Base-by-base conservation (phyloP, 2,888 invertebrate species). In the Merodon equestris region DNA sequence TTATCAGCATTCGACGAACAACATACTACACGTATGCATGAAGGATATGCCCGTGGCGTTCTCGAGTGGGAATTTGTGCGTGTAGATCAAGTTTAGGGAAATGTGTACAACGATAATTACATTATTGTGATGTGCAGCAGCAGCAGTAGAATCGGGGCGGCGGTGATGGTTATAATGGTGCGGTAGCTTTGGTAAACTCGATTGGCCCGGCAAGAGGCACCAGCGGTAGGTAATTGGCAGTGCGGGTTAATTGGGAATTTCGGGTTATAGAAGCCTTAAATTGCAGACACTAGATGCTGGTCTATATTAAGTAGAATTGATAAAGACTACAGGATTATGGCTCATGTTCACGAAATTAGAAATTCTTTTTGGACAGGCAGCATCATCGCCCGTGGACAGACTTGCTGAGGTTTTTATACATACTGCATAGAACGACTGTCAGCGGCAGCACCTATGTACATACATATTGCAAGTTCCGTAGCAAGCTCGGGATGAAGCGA, bases 91-190 rank as follows among this genome's bases (percentile, higher is more conserved):
- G 74, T 79, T 64, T 74, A 56, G 74, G 79, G 56, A 79, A 79
- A 70, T 79, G 79, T 79, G 74, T 74, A 79, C 79, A 74, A 79
- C 74, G 74, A 74, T 74, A 79, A 79, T 79, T 79, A 79, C 79
- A 79, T 79, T 79, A 79, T 79, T 73, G 74, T 74, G 79, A 73
- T 74, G 73, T 73, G 68, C 68, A n/a, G 36, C 34, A 38, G 13
- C 13, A 45, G 14, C 18, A 70, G 34, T 17, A 38, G 34, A 48
- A 47, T 5, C n/a, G 40, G 36, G 5, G 36, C 42, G 36, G 14
- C 13, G 50, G 38, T 27, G 19, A 13, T 48, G 61, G 36, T 36
- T 18, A 36, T 13, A 14, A 38, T 54, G 17, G n/a, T n/a, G n/a
- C n/a, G n/a, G n/a, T n/a, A n/a, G 38, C 44, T 36, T 44, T 58